Evolutionary conservation across 2,888 invertebrate species (phyloP).

Genomic region (Scaptomyza parva): DNA sequence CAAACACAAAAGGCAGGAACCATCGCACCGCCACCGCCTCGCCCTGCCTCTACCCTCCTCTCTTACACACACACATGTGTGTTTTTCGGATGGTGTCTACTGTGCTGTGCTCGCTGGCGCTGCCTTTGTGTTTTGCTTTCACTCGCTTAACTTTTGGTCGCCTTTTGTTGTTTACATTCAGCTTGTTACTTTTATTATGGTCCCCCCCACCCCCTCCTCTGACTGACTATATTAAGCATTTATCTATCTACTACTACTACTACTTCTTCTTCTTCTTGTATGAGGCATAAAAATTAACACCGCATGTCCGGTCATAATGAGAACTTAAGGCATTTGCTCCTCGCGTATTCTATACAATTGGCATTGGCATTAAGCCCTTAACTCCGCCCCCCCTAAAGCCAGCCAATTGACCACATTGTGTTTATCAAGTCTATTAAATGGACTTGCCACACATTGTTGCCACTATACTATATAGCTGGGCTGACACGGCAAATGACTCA

Average conservation of each 20-base stretch:
- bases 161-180: conserved; percentile 55
- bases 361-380: too few species aligned
- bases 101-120: conserved; percentile 15
- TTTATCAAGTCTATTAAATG: conserved; percentile 27
- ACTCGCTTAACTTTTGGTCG: conserved; percentile 53
- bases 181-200: conserved; percentile 53
- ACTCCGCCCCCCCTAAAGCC: too few species aligned
- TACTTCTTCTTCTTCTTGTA: conserved; percentile 5
- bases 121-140: conserved; percentile 54
- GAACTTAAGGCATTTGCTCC: conserved; percentile 7
- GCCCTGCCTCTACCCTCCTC: too few species aligned
- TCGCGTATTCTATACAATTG: too few species aligned
- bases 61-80: conserved; percentile 22
- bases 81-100: conserved; percentile 27
- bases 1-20: conserved; percentile 66
- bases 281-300: conserved; percentile 59
- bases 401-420: conserved; percentile 30
- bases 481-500: too few species aligned
- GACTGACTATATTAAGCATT: conserved; percentile 37
- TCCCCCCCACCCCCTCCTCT: neutral
- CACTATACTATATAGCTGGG: too few species aligned
- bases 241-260: conserved; percentile 28
- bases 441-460: conserved; percentile 30
- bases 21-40: too few species aligned
- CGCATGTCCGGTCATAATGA: conserved; percentile 53